These are phyloP conservation scores for Platynereis dumerilii DNA, from an alignment of 2,888 invertebrate species.

Conservation along the genomic window DNA sequence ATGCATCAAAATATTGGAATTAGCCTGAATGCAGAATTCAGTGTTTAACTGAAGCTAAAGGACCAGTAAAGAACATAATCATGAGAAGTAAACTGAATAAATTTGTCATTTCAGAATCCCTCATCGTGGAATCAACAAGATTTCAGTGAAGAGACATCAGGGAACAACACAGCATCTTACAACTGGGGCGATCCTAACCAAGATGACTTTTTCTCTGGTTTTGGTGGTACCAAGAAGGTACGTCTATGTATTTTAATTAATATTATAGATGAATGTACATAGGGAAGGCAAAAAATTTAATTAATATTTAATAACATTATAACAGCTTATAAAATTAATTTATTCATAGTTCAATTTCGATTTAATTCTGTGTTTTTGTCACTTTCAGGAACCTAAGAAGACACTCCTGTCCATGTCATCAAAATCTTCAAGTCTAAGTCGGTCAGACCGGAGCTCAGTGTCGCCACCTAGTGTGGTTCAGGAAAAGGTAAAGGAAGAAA, in stretches of 20 bases:
- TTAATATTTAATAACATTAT: not conserved
- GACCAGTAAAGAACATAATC: too few species aligned
- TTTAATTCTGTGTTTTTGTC: not conserved
- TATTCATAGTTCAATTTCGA: not conserved
- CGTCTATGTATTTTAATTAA: not conserved
- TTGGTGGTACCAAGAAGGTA: too few species aligned
- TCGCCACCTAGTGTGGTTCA: constrained; percentile 1
- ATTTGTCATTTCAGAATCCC: too few species aligned
- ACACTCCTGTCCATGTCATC: not conserved
- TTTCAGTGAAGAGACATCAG: too few species aligned
- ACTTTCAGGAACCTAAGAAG: too few species aligned
- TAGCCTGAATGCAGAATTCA: too few species aligned
- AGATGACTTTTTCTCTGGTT: constrained; percentile 50
- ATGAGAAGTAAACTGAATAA: too few species aligned
- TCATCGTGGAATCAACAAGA: constrained; percentile 25
- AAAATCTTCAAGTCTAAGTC: not conserved
- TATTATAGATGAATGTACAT: not conserved
- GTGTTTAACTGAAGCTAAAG: too few species aligned
- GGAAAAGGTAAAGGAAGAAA: not conserved
- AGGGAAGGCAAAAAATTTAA: not conserved
- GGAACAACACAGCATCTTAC: constrained; percentile 44
- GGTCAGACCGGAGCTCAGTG: not conserved
- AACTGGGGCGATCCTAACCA: constrained; percentile 49
- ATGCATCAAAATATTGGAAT: too few species aligned
- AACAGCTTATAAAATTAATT: not conserved